Conservation (phyloP, 2,113 vertebrate genomes). For the Aix galericulata region DNA sequence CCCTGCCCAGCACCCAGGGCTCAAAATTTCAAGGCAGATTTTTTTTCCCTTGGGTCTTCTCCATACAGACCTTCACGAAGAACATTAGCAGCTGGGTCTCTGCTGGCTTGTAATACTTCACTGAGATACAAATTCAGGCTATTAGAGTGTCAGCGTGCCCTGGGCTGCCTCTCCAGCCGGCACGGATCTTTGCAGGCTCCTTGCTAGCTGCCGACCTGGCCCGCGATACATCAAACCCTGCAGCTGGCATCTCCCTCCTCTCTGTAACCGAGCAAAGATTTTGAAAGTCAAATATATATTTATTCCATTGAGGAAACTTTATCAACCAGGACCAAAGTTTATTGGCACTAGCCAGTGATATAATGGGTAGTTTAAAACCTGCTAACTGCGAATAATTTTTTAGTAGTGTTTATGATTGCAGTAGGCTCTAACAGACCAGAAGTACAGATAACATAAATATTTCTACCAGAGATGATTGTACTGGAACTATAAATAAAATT, state of each 20-base stretch:
- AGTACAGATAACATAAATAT: constrained; percentile 84
- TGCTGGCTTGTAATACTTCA: background rate
- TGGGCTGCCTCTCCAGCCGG: background rate
- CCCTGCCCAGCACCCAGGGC: background rate
- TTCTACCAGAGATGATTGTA: constrained; percentile 76
- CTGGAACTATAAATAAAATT: constrained; percentile 81
- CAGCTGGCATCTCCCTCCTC: constrained; percentile 39
- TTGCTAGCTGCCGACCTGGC: background rate
- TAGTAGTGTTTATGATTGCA: constrained; percentile 78
- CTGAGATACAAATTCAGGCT: background rate
- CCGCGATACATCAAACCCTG: background rate
- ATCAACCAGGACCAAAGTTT: constrained; percentile 80
- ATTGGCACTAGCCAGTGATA: constrained; percentile 79
- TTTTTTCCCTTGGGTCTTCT: background rate
- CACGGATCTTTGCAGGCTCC: background rate
- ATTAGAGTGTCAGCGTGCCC: background rate
- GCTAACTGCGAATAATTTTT: constrained; percentile 85
- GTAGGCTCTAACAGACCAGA: constrained; percentile 76
- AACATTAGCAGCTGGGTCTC: background rate
- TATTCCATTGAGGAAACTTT: constrained; percentile 80
- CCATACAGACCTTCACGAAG: background rate
- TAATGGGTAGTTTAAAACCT: constrained; percentile 83
- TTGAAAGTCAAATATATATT: constrained; percentile 81
- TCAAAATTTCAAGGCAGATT: background rate
- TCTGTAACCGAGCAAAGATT: constrained; percentile 69